These are phyloP conservation scores for Nanorana parkeri DNA, from an alignment of 2,113 vertebrate genomes.

Conservation along the genomic window DNA sequence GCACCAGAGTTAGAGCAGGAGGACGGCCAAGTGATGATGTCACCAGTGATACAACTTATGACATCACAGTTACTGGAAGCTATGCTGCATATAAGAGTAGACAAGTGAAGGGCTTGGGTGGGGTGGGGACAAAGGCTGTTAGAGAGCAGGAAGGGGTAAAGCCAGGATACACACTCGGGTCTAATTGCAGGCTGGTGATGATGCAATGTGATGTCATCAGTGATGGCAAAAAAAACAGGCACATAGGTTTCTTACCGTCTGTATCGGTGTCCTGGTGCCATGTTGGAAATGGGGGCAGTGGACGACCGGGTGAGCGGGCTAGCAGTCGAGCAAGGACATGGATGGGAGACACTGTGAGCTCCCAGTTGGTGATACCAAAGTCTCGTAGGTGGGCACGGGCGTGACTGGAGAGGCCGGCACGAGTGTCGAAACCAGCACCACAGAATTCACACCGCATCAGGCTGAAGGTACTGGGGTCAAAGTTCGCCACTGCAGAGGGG, in stretches of 20 bases:
- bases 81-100: background rate
- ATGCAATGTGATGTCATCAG: slow-evolving; percentile 53
- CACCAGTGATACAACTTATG: background rate
- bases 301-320: slow-evolving; percentile 85
- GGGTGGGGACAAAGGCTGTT: background rate
- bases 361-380: slow-evolving; percentile 97
- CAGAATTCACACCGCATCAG: slow-evolving; percentile 97
- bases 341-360: slow-evolving; percentile 92
- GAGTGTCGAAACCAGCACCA: slow-evolving; percentile 92
- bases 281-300: slow-evolving; percentile 70
- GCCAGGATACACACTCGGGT: slow-evolving; percentile 42
- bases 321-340: slow-evolving; percentile 91
- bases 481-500: slow-evolving; percentile 85
- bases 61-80: slow-evolving; percentile 9
- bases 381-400: slow-evolving; percentile 92
- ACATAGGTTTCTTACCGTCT: slow-evolving; percentile 54
- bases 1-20: slow-evolving; percentile 16
- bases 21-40: slow-evolving; percentile 33
- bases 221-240: slow-evolving; percentile 42
- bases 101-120: background rate
- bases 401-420: slow-evolving; percentile 93
- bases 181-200: slow-evolving; percentile 43
- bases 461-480: slow-evolving; percentile 93
- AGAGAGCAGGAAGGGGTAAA: background rate
- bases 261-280: slow-evolving; percentile 52